Evolutionary conservation across 92 coral and sea anemone genomes (phyloP), one percentile per base, ranked within the genome.

Genomic region (Palythoa heliodiscus): DNA sequence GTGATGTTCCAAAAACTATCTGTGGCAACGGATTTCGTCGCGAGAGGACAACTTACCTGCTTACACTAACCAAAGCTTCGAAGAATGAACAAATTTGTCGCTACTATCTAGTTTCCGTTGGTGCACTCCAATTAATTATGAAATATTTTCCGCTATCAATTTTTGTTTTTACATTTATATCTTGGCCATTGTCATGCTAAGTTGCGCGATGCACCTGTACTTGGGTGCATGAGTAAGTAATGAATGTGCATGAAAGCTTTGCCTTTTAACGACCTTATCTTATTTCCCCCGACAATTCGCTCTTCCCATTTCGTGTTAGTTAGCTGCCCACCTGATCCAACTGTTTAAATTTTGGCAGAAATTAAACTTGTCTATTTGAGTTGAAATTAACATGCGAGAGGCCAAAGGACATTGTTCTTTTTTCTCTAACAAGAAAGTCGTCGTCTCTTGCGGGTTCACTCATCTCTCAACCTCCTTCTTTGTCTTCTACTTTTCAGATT

Each of bases 151-250:
- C 98, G 93, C 95, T 94, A 90, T 90, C 93, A 83, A 87, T 90
- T 94, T 94, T 94, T 92, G 93, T 94, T 92, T 92, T 94, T 58
- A 90, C 95, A 89, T 93, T 90, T 92, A 92, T 95, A 93, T 95
- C 92, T 89, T 70, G 93, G 87, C 83, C 77, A 93, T 97, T 97
- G 99, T 97, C 93, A 97, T 97, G 99, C 92, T 93, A 97, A 97
- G 90, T 95, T 75, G 79, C 20, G 64, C 86, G 13, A 48, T 80
- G 84, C 84, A 80, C 84, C 84, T 80, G 88, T 78, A 84, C 89
- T 90, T 92, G 90, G 89, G 93, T 92, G 93, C 90, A 94, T 88
- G 77, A 87, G 89, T 89, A 92, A 92, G 92, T 89, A 85, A 89
- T 78, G 88, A 92, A 91, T 93, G 88, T 90, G 92, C 92, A 92